Conservation (phyloP, 2,888 invertebrate species). For the Lomographa bimaculata region DNA sequence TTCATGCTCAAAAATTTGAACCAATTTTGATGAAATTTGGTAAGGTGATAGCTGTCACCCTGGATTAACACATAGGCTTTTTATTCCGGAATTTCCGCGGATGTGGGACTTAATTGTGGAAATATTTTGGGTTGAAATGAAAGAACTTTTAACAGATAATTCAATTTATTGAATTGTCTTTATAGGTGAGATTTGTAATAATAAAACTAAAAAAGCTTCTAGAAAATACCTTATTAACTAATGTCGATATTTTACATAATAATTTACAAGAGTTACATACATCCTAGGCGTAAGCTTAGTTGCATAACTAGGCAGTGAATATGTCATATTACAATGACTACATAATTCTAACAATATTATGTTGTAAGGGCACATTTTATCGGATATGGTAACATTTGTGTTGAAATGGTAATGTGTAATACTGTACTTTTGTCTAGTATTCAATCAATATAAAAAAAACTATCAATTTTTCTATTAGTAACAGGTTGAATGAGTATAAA, state of each 20-base stretch:
- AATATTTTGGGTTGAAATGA: too few species aligned
- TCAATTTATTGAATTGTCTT: slow-evolving; percentile 52
- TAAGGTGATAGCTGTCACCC: too few species aligned
- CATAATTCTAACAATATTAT: too few species aligned
- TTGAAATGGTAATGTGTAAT: slow-evolving; percentile 36
- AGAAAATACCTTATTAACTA: slow-evolving; percentile 44
- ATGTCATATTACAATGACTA: slow-evolving; percentile 24
- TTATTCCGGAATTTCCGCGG: too few species aligned
- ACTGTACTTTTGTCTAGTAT: slow-evolving; percentile 21
- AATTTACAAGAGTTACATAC: slow-evolving; percentile 60
- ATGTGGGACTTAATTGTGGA: too few species aligned
- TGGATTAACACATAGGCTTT: too few species aligned
- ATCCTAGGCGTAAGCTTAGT: slow-evolving; percentile 45
- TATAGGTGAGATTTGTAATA: slow-evolving; percentile 58
- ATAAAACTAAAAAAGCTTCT: slow-evolving; percentile 47
- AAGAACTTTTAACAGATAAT: slow-evolving; percentile 46
- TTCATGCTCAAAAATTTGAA: too few species aligned
- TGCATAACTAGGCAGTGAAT: slow-evolving; percentile 64
- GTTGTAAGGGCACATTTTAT: too few species aligned
- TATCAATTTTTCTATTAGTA: slow-evolving; percentile 24
- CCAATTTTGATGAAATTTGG: too few species aligned
- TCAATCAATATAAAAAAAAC: too few species aligned
- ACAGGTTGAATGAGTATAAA: slow-evolving; percentile 2
- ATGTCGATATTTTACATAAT: slow-evolving; percentile 68
- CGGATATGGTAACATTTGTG: slow-evolving; percentile 51